A percentile compares a stretch with the other conserved stretches of the same genome.
These are phyloP conservation scores for Scelioninae gen. 1 DNA, from an alignment of 2,888 invertebrate genomes.

Conservation along the genomic window DNA sequence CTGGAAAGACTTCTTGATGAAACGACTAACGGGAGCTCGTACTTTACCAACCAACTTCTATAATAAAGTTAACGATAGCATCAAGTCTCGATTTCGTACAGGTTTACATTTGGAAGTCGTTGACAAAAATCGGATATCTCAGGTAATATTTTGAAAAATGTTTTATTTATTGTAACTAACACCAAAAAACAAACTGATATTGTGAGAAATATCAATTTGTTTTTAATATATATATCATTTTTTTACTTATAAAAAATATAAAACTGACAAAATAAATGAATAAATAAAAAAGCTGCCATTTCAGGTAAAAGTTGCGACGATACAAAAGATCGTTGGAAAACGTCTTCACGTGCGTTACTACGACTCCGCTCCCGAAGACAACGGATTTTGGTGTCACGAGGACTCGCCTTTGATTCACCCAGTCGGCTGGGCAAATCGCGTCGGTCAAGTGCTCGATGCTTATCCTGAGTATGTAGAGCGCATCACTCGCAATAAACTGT, in stretches of 20 bases:
- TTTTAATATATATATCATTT: too few relatives aligned
- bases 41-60: constrained; percentile 97
- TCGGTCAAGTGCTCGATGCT: constrained; percentile 95
- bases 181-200: too few relatives aligned
- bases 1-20: constrained; percentile 98
- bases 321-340: constrained; percentile 96
- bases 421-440: constrained; percentile 96
- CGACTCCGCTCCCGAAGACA: constrained; percentile 91
- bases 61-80: constrained; percentile 92
- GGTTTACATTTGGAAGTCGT: constrained; percentile 96
- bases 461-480: constrained; percentile 91
- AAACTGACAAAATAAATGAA: too few relatives aligned
- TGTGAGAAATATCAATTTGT: too few relatives aligned
- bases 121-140: constrained; percentile 96
- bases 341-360: constrained; percentile 95
- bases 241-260: too few relatives aligned
- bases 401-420: constrained; percentile 97
- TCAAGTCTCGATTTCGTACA: constrained; percentile 92
- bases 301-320: constrained; percentile 94
- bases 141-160: constrained; percentile 5
- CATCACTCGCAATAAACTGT: constrained; percentile 89
- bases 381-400: constrained; percentile 98
- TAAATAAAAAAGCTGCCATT: background rate
- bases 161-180: too few relatives aligned
- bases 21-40: constrained; percentile 96